Evolutionary conservation across 2,797 vertebrate species (phyloP).

Genomic region (Huso huso): DNA sequence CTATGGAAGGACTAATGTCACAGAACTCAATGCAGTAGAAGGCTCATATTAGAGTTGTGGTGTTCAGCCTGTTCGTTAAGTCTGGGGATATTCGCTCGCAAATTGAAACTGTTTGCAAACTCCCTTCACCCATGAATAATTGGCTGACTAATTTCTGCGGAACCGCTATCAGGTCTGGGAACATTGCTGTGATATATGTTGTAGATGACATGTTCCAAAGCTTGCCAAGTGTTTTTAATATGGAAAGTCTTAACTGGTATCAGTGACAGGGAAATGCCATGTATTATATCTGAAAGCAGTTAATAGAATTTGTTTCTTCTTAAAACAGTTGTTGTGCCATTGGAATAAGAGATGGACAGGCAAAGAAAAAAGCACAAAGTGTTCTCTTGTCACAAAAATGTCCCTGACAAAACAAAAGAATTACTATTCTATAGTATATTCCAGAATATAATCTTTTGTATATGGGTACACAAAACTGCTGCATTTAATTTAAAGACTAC

Average conservation of each 20-base stretch:
- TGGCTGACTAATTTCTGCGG: constrained; percentile 9
- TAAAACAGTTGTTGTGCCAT: no score
- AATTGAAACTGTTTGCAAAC: constrained; percentile 14
- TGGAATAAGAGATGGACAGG: no score
- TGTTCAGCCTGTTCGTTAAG: constrained; percentile 2
- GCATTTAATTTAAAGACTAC: no score
- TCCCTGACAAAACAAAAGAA: no score
- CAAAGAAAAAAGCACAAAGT: no score
- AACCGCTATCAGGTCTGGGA: not conserved
- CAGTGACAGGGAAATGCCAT: not conserved
- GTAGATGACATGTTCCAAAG: not conserved
- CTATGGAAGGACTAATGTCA: not conserved
- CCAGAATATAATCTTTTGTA: no score
- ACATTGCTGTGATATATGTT: not conserved
- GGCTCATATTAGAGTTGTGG: not conserved
- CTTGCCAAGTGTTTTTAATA: constrained; percentile 5
- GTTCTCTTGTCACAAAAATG: no score
- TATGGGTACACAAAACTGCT: no score
- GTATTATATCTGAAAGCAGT: not conserved
- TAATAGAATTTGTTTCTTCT: not conserved
- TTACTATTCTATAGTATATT: no score
- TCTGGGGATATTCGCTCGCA: constrained; percentile 7
- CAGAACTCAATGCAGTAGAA: not conserved
- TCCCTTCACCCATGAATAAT: constrained; percentile 13
- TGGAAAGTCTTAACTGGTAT: constrained; percentile 5